phyloP scores from a whole-genome alignment of 2,113 vertebrate species.

The Ellobius talpinus region DNA sequence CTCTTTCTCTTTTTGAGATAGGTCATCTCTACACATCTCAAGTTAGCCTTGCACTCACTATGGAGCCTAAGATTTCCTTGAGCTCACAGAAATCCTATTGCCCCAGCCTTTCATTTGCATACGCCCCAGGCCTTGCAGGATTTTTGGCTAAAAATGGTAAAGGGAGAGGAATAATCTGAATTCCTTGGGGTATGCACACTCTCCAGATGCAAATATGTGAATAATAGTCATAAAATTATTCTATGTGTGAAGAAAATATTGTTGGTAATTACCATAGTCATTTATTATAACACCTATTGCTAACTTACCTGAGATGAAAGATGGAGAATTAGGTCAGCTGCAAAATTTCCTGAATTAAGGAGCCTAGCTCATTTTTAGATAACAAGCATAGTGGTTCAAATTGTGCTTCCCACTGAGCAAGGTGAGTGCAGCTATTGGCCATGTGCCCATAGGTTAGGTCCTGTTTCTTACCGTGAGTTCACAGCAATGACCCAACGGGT shows the following conservation, averaged over 20 bases:
- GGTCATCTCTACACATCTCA: not conserved
- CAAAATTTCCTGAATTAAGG: not conserved
- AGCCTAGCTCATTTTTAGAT: not conserved
- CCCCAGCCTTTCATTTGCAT: not conserved
- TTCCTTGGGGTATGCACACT: not conserved
- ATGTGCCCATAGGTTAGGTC: fast-evolving
- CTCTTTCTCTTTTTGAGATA: no score
- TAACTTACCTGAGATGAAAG: not conserved
- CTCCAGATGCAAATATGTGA: not conserved
- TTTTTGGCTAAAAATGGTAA: not conserved
- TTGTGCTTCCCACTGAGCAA: not conserved
- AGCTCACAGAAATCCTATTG: not conserved
- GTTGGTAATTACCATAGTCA: not conserved
- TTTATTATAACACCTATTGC: not conserved
- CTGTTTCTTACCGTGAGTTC: not conserved
- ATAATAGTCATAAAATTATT: not conserved
- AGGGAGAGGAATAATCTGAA: not conserved
- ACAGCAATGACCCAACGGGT: not conserved
- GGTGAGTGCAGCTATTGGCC: not conserved
- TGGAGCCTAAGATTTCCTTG: not conserved
- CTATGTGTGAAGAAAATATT: not conserved
- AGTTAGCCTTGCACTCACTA: not conserved
- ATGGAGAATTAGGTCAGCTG: no score
- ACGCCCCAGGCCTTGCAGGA: not conserved
- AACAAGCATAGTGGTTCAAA: not conserved